Percentiles rank a stretch among this genome's conserved stretches.
Evolutionary conservation across 2,797 vertebrate genomes (phyloP).

Genomic region (Parauchenoglanis punctatus): DNA sequence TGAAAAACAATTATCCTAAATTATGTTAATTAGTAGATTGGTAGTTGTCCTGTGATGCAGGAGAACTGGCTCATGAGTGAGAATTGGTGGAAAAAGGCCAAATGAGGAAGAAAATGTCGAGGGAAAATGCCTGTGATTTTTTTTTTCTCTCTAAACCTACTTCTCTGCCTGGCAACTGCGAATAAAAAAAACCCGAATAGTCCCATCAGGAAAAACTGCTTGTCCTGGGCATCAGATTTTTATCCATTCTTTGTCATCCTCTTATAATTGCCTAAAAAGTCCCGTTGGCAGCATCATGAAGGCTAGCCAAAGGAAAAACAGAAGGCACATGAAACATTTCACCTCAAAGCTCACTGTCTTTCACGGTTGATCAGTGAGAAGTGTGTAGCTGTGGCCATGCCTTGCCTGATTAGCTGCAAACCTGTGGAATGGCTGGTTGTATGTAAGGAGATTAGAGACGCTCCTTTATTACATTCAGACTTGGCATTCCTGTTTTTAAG

Average conservation of each 20-base stretch:
- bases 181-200: not conserved
- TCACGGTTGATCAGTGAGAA: not conserved
- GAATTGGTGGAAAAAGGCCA: not conserved
- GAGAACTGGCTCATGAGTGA: not conserved
- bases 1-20: not conserved
- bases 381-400: constrained; percentile 13
- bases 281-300: not conserved
- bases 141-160: not conserved
- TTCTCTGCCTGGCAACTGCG: not conserved
- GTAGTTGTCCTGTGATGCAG: not conserved
- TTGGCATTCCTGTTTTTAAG: constrained; percentile 43
- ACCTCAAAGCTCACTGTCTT: constrained; percentile 38
- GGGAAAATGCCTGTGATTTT: not conserved
- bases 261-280: not conserved
- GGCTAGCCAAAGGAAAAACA: not conserved
- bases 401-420: constrained; percentile 22
- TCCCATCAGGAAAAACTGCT: not conserved
- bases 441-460: constrained; percentile 50
- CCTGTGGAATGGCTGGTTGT: constrained; percentile 35
- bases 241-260: not conserved
- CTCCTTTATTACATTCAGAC: constrained; percentile 41
- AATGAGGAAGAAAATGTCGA: not conserved
- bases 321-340: constrained; percentile 24
- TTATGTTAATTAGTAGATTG: not conserved
- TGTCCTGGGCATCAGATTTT: not conserved